phyloP scores from a whole-genome alignment of 30 jellyfish, hydroid and myxozoan genomes.

The Hydra vulgaris region DNA sequence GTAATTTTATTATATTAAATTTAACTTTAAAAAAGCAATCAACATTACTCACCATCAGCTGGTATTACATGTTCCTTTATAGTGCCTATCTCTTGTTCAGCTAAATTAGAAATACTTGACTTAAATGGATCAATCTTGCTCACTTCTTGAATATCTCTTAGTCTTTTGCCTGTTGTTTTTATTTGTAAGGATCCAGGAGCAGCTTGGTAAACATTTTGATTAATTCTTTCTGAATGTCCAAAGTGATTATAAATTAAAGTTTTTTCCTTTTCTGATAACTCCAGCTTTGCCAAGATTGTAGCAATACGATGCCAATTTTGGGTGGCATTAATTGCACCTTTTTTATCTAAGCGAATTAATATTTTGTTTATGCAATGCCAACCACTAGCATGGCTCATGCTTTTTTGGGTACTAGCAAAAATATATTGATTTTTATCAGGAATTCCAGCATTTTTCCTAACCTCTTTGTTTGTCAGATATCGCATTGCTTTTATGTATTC shows the following conservation, averaged over 20 bases:
- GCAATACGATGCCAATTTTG: constrained; percentile 31
- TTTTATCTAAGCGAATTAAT: constrained; percentile 11
- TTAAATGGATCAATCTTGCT: too few relatives aligned
- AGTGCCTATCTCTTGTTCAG: too few relatives aligned
- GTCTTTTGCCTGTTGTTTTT: too few relatives aligned
- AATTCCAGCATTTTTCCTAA: neutral
- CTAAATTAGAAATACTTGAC: too few relatives aligned
- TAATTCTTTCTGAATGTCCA: too few relatives aligned
- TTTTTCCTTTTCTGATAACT: constrained; percentile 3
- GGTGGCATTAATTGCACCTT: constrained; percentile 34
- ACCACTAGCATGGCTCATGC: neutral
- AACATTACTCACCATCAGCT: too few relatives aligned
- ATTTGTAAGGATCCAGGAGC: too few relatives aligned
- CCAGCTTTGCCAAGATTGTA: constrained; percentile 11
- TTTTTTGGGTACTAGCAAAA: constrained; percentile 14
- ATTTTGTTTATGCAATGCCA: constrained; percentile 20
- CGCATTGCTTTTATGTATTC: constrained; percentile 13
- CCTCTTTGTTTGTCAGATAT: neutral
- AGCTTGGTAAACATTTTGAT: too few relatives aligned
- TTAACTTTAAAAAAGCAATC: too few relatives aligned
- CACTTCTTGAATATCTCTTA: too few relatives aligned
- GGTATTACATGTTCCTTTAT: too few relatives aligned
- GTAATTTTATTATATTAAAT: too few relatives aligned
- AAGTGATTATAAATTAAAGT: neutral
- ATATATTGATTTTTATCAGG: neutral